Evolutionary conservation across 2,888 invertebrate genomes (phyloP), one percentile per base, ranked within the genome.

Genomic region (Epinotia demarniana): DNA sequence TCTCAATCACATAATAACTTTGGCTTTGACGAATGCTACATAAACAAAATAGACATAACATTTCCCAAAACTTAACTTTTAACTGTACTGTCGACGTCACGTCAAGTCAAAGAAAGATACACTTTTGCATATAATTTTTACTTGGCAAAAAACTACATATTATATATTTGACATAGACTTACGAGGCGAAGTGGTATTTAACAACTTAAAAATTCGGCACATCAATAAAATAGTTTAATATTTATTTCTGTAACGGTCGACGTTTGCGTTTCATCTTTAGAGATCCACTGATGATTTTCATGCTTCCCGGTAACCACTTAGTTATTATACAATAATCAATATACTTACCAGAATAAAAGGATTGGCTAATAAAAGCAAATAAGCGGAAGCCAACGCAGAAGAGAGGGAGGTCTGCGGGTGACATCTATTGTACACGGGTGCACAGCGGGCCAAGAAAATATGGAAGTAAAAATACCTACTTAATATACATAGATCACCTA

Each of bases 391-490:
- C 70, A 61, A 75, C 60, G 77, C 72, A 61, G 67, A 68, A 78
- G 78, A 75, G 73, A 77, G 75, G 78, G 78, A 78, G 81, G 81
- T 80, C 86, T 88, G 88, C 73, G 49, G 72, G 73, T 84, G 88
- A 87, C 88, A 77, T 85, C 82, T 85, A 86, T 87, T 88, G 85
- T 84, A 78, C 75, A 76, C 66, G 74, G 74, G 78, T 85, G 80
- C 83, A 85, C 79, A 83, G 79, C 60, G 55, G 72, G 80, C 73
- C 81, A 78, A 73, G 72, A 63, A 78, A 82, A 83, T 68, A 33
- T 46, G 39, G 3, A 49, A 62, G 16, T 13, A 55, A 64, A 12
- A 13, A 16, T 43, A 12, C 13, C 71, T 19, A 49, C 23, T 4
- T 1, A 39, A 33, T 6, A 8, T 33, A 33, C 9, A 39, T 39